These are phyloP conservation scores for Saccostrea cuccullata DNA, from an alignment of 1,140 invertebrate species.

Conservation along the genomic window DNA sequence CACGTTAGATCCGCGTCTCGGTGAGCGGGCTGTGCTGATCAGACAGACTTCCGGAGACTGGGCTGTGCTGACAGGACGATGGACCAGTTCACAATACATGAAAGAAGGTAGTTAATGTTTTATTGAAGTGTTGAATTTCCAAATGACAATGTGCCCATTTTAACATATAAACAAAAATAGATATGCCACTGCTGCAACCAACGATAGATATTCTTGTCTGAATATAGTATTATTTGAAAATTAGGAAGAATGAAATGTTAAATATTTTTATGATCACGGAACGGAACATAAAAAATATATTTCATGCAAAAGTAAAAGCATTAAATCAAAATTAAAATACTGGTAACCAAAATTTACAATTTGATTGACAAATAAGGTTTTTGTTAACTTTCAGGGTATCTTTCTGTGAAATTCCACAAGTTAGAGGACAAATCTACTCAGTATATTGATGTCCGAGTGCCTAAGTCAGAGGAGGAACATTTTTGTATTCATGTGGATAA, in stretches of 20 bases:
- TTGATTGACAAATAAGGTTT: not conserved
- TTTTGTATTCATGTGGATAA: not conserved
- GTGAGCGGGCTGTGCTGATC: conserved; percentile 49
- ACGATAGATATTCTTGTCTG: not conserved
- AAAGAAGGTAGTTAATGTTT: not conserved
- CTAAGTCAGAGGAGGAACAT: not conserved
- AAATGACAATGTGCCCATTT: not conserved
- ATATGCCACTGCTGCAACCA: not conserved
- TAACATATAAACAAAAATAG: too few relatives aligned
- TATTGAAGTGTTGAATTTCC: not conserved
- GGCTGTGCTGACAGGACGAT: conserved; percentile 49
- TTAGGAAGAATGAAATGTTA: not conserved
- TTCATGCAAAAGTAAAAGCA: not conserved
- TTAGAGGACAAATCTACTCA: not conserved
- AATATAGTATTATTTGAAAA: not conserved
- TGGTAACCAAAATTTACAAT: not conserved
- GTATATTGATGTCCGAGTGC: not conserved
- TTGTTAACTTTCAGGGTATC: not conserved
- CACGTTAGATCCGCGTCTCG: conserved; percentile 39
- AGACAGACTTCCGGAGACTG: conserved; percentile 51
- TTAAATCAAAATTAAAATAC: not conserved
- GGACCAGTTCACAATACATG: not conserved
- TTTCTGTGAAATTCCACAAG: conserved; percentile 13
- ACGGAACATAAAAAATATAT: not conserved
- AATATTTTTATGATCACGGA: not conserved